A percentile compares a stretch with the other conserved stretches of the same genome.
These are phyloP conservation scores for Mobula hypostoma DNA, from an alignment of 2,113 vertebrate genomes.

Conservation along the genomic window DNA sequence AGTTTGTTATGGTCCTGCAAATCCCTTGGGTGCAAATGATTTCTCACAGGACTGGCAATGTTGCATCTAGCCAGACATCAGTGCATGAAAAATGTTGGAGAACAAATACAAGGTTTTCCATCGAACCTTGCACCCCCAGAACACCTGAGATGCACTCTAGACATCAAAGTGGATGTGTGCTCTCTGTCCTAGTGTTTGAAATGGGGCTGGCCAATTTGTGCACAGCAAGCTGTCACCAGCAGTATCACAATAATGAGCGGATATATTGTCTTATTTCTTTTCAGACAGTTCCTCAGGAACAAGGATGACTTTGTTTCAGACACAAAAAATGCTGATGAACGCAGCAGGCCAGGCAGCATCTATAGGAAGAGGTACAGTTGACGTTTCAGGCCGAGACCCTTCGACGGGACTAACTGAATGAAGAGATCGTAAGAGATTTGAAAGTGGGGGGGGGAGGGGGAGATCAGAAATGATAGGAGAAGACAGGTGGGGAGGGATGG, in stretches of 20 bases:
- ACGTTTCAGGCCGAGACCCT: no score
- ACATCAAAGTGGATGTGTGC: background rate
- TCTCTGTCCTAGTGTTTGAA: background rate
- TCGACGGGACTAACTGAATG: no score
- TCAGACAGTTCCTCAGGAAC: no score
- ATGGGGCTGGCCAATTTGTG: background rate
- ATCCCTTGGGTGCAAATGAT: background rate
- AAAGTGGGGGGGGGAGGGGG: no score
- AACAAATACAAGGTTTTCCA: background rate
- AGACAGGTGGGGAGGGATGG: no score
- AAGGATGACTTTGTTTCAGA: no score
- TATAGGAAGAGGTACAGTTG: no score
- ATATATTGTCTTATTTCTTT: background rate
- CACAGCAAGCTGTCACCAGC: background rate
- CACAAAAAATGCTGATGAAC: no score
- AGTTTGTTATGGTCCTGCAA: no score
- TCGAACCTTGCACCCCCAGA: background rate
- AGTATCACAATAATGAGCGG: background rate
- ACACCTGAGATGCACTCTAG: background rate
- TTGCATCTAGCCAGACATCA: background rate
- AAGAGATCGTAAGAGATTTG: no score
- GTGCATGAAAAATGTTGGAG: background rate
- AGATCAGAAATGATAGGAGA: no score
- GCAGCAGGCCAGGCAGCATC: no score
- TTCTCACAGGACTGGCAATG: background rate